Evolutionary conservation across 1,140 invertebrate species (phyloP).

Genomic region (Laodelphax striatellus): DNA sequence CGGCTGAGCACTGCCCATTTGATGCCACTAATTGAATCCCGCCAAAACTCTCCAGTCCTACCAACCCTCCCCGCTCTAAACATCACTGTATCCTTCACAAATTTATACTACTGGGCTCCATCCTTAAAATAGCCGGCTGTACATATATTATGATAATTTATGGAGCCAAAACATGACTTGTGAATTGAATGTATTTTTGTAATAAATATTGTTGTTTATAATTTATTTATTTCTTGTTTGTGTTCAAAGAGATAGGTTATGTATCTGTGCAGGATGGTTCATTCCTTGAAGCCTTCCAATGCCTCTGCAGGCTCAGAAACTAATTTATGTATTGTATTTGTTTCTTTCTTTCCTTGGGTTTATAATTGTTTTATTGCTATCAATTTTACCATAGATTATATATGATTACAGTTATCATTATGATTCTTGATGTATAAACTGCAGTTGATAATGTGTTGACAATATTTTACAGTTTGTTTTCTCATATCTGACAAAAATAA

Average conservation of each 20-base stretch:
- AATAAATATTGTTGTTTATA: slow-evolving; percentile 11
- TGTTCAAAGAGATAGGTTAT: slow-evolving; percentile 8
- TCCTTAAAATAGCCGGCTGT: background rate
- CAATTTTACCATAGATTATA: slow-evolving; percentile 4
- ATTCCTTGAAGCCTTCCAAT: background rate
- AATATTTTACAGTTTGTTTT: background rate
- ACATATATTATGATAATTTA: background rate
- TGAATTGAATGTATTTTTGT: background rate
- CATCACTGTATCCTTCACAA: background rate
- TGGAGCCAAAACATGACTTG: background rate
- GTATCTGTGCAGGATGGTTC: background rate
- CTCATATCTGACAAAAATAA: background rate
- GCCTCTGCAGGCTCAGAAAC: background rate
- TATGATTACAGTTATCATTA: background rate
- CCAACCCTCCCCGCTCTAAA: background rate
- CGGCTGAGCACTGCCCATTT: slow-evolving; percentile 11
- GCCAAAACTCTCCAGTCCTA: slow-evolving; percentile 1
- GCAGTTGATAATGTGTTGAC: background rate
- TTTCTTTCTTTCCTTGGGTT: background rate
- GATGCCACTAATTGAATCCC: slow-evolving; percentile 5
- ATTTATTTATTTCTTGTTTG: slow-evolving; percentile 16
- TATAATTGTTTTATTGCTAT: background rate
- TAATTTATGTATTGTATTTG: slow-evolving; percentile 3
- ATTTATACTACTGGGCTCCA: background rate
- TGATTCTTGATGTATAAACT: background rate